phyloP scores from a whole-genome alignment of 2,113 vertebrate genomes.

The Anolis sagrei region DNA sequence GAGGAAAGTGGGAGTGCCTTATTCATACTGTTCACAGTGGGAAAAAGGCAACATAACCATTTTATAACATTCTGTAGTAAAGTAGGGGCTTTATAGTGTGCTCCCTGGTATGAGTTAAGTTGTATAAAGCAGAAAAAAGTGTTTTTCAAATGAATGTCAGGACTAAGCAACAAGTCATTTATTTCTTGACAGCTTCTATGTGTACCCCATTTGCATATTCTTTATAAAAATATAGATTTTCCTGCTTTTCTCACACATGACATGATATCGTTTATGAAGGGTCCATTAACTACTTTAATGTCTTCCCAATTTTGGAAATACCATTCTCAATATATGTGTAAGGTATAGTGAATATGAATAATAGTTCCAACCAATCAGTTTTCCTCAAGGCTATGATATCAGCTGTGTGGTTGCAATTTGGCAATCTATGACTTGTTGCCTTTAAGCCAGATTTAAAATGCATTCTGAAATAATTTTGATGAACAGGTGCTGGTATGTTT shows the following conservation, averaged over 20 bases:
- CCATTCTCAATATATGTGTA: neutral
- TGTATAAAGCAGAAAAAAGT: too few relatives aligned
- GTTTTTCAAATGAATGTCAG: too few relatives aligned
- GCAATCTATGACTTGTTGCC: slow-evolving; percentile 17
- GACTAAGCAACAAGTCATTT: too few relatives aligned
- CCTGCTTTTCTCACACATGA: slow-evolving; percentile 17
- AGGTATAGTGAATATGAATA: slow-evolving; percentile 25
- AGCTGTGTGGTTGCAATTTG: slow-evolving; percentile 1
- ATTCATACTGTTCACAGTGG: neutral
- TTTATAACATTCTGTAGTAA: neutral
- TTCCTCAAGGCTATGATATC: neutral
- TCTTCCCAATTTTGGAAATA: neutral
- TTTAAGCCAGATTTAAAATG: neutral
- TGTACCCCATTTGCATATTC: neutral
- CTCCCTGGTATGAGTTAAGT: neutral
- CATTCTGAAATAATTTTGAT: neutral
- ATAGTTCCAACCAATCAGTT: slow-evolving; percentile 15
- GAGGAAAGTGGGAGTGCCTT: too few relatives aligned
- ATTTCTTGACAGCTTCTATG: neutral
- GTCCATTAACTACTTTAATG: slow-evolving; percentile 37
- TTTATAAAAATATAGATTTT: neutral
- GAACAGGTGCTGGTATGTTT: neutral
- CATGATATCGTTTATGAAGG: neutral
- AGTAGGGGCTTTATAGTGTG: neutral
- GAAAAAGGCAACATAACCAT: neutral